These are phyloP conservation scores for Eugnorisma glareosa DNA, from an alignment of 2,888 invertebrate species.

Conservation along the genomic window DNA sequence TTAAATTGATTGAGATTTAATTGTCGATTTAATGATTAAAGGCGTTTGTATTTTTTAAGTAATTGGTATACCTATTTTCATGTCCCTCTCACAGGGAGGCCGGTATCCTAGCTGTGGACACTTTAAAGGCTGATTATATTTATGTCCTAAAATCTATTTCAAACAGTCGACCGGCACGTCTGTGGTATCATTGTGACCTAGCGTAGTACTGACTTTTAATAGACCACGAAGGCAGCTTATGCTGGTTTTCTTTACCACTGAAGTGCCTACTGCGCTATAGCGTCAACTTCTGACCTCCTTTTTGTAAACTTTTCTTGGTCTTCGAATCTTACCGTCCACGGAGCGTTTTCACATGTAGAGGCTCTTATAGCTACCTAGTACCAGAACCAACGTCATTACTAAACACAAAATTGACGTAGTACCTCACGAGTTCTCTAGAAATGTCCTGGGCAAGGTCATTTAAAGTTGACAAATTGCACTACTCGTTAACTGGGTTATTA, in stretches of 20 bases:
- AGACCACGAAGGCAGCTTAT: too few species aligned
- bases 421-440: not conserved
- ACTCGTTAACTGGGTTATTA: conserved; percentile 21
- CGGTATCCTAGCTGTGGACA: not conserved
- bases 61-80: not conserved
- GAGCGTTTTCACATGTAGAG: not conserved
- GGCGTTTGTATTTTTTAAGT: not conserved
- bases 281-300: not conserved
- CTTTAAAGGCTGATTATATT: too few species aligned
- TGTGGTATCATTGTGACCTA: too few species aligned
- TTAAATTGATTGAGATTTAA: not conserved
- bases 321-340: too few species aligned
- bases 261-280: not conserved
- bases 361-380: not conserved
- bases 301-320: not conserved
- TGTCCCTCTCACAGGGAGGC: not conserved
- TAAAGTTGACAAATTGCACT: conserved; percentile 34
- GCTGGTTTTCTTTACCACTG: not conserved
- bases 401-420: not conserved
- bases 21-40: not conserved
- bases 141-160: too few species aligned
- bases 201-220: too few species aligned
- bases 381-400: not conserved
- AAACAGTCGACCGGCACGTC: too few species aligned
- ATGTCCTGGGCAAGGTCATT: conserved; percentile 20